These are phyloP conservation scores for Formicarius rufipectus DNA, from an alignment of 2,113 vertebrate species.

Conservation along the genomic window DNA sequence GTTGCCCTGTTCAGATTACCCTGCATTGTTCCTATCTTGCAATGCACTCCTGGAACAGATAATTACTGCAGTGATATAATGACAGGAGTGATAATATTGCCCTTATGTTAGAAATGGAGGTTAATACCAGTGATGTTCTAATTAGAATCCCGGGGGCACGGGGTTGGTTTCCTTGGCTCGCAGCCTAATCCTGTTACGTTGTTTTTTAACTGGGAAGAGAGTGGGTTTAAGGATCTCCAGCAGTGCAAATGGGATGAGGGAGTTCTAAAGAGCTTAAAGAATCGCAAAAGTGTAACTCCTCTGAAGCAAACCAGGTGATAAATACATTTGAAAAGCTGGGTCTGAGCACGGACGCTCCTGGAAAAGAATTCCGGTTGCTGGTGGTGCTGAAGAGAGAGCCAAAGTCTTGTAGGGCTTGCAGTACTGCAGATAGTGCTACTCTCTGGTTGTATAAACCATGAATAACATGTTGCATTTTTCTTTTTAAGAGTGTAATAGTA, in stretches of 20 bases:
- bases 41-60: constrained; percentile 5
- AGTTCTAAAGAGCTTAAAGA: constrained; percentile 55
- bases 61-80: constrained; percentile 27
- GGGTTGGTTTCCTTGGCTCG: constrained; percentile 54
- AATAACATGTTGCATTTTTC: background rate
- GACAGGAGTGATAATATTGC: constrained; percentile 31
- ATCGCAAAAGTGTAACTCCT: background rate
- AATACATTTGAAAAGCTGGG: background rate
- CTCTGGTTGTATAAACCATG: background rate
- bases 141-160: constrained; percentile 47
- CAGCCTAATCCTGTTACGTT: constrained; percentile 65
- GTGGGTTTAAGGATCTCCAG: constrained; percentile 58
- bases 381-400: background rate
- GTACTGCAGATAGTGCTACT: background rate
- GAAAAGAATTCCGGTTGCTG: background rate
- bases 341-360: background rate
- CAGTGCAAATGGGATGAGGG: constrained; percentile 46
- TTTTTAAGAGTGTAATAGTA: background rate
- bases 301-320: background rate
- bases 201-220: constrained; percentile 63
- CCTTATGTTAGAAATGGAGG: constrained; percentile 1
- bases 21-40: background rate
- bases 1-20: background rate
- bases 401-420: background rate
- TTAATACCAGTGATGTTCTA: constrained; percentile 47